These are phyloP conservation scores for Hippocampus barbouri DNA, from an alignment of 2,113 vertebrate genomes.

Conservation along the genomic window DNA sequence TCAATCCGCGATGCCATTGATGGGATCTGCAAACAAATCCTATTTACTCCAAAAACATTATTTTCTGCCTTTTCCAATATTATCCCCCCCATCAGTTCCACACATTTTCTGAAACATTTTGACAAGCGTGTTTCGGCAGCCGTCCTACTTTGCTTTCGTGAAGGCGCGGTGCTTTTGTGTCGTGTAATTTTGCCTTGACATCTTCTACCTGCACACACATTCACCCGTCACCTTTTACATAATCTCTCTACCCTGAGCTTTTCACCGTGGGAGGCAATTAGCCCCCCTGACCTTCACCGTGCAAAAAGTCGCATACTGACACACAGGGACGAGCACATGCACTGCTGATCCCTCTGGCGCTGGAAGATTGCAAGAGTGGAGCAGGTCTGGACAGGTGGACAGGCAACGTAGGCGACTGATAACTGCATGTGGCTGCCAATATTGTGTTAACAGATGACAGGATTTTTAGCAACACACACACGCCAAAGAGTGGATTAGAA, in stretches of 20 bases:
- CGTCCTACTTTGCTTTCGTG: too few relatives aligned
- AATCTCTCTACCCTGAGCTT: slow-evolving; percentile 27
- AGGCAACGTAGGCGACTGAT: slow-evolving; percentile 28
- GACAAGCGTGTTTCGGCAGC: too few relatives aligned
- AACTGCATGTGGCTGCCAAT: slow-evolving; percentile 2
- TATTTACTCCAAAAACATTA: too few relatives aligned
- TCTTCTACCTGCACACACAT: slow-evolving; percentile 12
- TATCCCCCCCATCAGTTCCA: too few relatives aligned
- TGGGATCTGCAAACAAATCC: too few relatives aligned
- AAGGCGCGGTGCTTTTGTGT: background rate
- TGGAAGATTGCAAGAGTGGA: slow-evolving; percentile 34
- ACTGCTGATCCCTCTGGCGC: slow-evolving; percentile 30
- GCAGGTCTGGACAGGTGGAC: slow-evolving; percentile 66
- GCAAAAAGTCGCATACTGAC: slow-evolving; percentile 36
- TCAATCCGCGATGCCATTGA: too few relatives aligned
- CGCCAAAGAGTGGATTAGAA: background rate
- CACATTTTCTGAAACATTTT: too few relatives aligned
- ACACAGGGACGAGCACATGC: slow-evolving; percentile 5
- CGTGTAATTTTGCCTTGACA: background rate
- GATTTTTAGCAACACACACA: too few relatives aligned
- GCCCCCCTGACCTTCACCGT: slow-evolving; percentile 23
- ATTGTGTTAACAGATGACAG: too few relatives aligned
- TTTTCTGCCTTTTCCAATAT: too few relatives aligned
- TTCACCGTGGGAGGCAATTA: slow-evolving; percentile 62
- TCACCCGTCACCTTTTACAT: slow-evolving; percentile 14